phyloP scores from a whole-genome alignment of 1,140 invertebrate species.

The Diuraphis noxia region DNA sequence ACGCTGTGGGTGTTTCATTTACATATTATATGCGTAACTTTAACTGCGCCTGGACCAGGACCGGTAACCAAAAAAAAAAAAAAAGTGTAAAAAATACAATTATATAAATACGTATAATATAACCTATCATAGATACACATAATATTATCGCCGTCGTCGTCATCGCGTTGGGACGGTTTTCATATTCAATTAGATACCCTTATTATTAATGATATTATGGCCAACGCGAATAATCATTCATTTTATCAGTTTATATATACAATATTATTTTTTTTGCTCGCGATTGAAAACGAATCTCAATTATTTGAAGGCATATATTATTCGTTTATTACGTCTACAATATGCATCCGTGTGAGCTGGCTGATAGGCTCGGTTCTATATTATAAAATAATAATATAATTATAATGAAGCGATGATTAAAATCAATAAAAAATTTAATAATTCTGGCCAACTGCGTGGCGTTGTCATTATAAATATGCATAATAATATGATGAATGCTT shows the following conservation, averaged over 20 bases:
- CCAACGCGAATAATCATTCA: neutral
- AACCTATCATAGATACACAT: neutral
- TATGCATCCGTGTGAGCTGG: neutral
- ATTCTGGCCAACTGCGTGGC: neutral
- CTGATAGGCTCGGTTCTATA: neutral
- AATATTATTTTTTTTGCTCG: neutral
- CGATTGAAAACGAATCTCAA: neutral
- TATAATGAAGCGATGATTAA: neutral
- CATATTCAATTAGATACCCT: neutral
- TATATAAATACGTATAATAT: neutral
- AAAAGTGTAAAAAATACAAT: neutral
- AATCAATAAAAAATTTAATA: slow-evolving; percentile 24
- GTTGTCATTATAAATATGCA: neutral
- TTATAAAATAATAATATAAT: neutral
- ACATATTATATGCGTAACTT: slow-evolving; percentile 4
- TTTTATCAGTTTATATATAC: neutral
- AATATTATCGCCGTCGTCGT: neutral
- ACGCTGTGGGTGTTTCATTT: neutral
- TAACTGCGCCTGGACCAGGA: neutral
- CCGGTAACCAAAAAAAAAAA: slow-evolving; percentile 1
- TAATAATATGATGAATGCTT: neutral
- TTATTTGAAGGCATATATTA: neutral
- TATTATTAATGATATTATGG: neutral
- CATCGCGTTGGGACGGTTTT: neutral
- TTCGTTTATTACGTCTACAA: neutral